Conservation (phyloP, 2,797 vertebrate species). For the Muscicapa striata region DNA sequence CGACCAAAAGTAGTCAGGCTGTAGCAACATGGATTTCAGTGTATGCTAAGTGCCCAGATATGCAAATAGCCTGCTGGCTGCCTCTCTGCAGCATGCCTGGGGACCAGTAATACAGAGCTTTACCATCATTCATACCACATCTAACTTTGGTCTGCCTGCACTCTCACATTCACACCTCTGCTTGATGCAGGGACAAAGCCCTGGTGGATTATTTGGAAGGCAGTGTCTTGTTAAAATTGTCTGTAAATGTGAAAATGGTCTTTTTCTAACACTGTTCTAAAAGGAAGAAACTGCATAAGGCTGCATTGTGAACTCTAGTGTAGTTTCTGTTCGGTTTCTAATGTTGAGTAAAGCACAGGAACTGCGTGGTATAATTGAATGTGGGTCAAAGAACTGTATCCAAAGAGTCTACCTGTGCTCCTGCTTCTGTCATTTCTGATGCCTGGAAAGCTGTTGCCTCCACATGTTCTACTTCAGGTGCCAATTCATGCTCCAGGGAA, state of each 20-base stretch:
- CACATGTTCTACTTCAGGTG: conserved; percentile 52
- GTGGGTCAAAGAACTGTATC: conserved; percentile 51
- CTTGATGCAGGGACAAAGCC: background rate
- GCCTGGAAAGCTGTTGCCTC: conserved; percentile 55
- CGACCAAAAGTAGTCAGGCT: background rate
- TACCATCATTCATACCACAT: background rate
- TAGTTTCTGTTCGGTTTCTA: background rate
- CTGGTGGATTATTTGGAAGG: background rate
- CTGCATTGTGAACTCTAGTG: background rate
- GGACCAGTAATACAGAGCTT: background rate
- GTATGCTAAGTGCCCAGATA: background rate
- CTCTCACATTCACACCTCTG: background rate
- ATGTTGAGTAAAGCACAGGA: background rate
- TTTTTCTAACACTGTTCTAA: background rate
- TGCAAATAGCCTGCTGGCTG: conserved; percentile 21
- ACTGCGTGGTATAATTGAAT: conserved; percentile 14
- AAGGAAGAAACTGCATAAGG: background rate
- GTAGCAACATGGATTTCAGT: background rate
- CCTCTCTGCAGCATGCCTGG: rapidly evolving
- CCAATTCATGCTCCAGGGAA: conserved; percentile 30
- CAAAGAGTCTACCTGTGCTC: conserved; percentile 10
- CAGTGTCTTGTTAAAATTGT: conserved; percentile 34
- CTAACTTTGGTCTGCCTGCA: background rate
- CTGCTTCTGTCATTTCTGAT: conserved; percentile 55
- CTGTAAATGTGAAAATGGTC: conserved; percentile 2